Conservation (phyloP, 2,113 vertebrate species). For the Eleginops maclovinus region DNA sequence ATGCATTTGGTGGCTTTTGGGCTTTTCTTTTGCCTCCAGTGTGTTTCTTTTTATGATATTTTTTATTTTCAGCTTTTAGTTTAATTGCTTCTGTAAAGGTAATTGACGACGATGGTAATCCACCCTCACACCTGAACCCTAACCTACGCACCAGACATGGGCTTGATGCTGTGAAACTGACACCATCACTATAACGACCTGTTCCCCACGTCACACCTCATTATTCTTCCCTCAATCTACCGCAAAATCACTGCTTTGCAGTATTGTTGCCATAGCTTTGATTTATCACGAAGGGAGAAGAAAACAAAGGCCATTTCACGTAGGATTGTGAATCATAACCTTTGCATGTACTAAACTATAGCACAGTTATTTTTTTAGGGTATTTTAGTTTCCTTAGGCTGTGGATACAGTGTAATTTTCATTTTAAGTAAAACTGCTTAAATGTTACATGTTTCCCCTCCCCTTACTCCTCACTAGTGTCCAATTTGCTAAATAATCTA, state of each 20-base stretch:
- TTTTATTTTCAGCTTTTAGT: conserved; percentile 83
- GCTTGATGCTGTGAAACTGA: conserved; percentile 94
- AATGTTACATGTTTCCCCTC: conserved; percentile 89
- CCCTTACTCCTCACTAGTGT: conserved; percentile 84
- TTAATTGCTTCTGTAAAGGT: conserved; percentile 94
- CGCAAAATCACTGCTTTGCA: conserved; percentile 89
- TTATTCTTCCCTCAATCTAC: conserved; percentile 77
- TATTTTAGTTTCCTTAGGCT: conserved; percentile 91
- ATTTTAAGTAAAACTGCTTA: conserved; percentile 93
- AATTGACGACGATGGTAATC: conserved; percentile 83
- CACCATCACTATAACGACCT: conserved; percentile 86
- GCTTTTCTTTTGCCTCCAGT: conserved; percentile 92
- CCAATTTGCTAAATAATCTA: conserved; percentile 91
- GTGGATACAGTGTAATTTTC: conserved; percentile 89
- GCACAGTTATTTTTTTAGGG: conserved; percentile 95
- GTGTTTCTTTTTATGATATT: conserved; percentile 81
- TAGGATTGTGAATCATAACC: conserved; percentile 83
- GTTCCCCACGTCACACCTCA: conserved; percentile 86
- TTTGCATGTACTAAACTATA: conserved; percentile 97
- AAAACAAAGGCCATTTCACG: conserved; percentile 86
- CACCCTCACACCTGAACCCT: conserved; percentile 77
- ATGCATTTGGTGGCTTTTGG: conserved; percentile 86
- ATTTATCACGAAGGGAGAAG: conserved; percentile 77
- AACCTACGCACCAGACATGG: conserved; percentile 90
- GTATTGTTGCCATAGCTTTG: conserved; percentile 89